Evolutionary conservation across 2,888 invertebrate genomes (phyloP), one percentile per base, ranked within the genome.

Genomic region (Agrotis ipsilon): DNA sequence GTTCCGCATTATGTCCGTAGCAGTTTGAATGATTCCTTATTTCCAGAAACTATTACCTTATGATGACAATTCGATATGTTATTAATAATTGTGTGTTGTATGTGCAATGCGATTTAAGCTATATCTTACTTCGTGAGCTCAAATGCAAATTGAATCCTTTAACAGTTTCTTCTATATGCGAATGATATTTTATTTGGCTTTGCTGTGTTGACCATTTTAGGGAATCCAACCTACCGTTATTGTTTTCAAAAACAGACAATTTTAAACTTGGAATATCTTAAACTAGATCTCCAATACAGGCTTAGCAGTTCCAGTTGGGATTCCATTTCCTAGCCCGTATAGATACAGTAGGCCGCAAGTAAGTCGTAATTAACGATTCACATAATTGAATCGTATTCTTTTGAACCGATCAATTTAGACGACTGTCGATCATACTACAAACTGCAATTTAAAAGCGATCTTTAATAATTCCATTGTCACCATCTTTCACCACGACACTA

Each of bases 21-120:
- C n/a, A 32, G 32, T 55, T 32, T 13, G 14, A 54, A n/a, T 11
- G 4, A 27, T 54, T 1, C 16, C 52, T 24, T 45, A 14, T 16
- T 7, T 6, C 11, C 52, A 71, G 6, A 3, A 45, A n/a, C 27
- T 24, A 39, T 27, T 3, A 27, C 9, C 13, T 6, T 32, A 11
- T 14, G 9, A 32, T 0, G 7, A 24, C 18, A 49, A 43, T 21
- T 13, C 1, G 13, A 39, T 16, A 16, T 57, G 14, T 21, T 13
- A 16, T 27, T 43, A 46, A 13, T 6, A 27, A 21, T 13, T 27
- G 6, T 21, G 19, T n/a, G 16, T 16, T 16, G 14, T 19, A 6
- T 3, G 14, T 39, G 57, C 76, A 0, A 6, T 39, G 68, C 68
- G 51, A 67, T 67, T 24, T 46, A 24, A 39, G 13, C 5, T 45